phyloP scores from a whole-genome alignment of 2,113 vertebrate species.

The Nicator chloris region DNA sequence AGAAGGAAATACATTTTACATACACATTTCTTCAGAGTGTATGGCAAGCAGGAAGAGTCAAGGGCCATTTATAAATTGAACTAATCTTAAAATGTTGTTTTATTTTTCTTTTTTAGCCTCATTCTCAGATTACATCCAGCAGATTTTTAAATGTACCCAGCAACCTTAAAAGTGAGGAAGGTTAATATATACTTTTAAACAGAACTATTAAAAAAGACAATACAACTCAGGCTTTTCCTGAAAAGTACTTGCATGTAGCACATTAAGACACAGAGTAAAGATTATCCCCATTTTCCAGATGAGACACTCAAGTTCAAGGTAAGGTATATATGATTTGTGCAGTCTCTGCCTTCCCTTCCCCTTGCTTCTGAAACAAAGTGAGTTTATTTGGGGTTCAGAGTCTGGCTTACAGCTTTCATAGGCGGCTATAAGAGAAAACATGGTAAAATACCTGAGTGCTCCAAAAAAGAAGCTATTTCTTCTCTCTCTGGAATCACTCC shows the following conservation, averaged over 20 bases:
- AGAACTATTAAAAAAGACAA: neutral
- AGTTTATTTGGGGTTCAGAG: neutral
- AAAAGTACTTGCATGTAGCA: neutral
- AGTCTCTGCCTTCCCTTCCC: neutral
- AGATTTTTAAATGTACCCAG: neutral
- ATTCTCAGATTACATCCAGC: neutral
- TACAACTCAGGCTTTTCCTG: neutral
- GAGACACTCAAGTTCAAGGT: neutral
- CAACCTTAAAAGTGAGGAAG: neutral
- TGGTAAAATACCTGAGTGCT: neutral
- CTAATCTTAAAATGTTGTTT: neutral
- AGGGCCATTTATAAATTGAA: neutral
- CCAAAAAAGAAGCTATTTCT: neutral
- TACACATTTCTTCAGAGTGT: neutral
- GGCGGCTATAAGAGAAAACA: neutral
- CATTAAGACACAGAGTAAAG: neutral
- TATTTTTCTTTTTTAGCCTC: neutral
- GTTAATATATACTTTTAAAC: neutral
- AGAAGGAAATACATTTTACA: neutral
- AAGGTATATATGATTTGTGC: neutral
- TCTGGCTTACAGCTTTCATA: neutral
- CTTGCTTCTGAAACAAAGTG: neutral
- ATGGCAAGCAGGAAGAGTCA: neutral
- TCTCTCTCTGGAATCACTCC: neutral
- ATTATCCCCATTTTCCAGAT: neutral